Percentiles rank a stretch among this genome's conserved stretches.
Conservation (phyloP, 2,888 invertebrate species). For the Agrochola macilenta region DNA sequence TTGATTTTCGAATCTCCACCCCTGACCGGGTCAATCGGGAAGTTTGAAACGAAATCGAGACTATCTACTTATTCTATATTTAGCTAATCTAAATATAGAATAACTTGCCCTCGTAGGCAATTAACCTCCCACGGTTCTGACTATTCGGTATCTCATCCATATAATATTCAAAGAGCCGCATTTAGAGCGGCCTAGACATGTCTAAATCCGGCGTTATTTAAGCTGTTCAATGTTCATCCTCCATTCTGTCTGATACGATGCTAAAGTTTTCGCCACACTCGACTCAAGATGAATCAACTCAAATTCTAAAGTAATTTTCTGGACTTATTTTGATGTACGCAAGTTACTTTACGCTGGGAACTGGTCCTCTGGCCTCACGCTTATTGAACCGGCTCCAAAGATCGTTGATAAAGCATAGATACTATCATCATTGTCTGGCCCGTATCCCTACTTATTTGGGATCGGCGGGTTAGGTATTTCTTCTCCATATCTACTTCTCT, state of each 20-base stretch:
- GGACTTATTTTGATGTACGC: neutral
- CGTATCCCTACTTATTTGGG: neutral
- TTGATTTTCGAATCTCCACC: too few species aligned
- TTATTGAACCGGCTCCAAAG: neutral
- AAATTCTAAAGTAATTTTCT: neutral
- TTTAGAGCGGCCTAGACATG: neutral
- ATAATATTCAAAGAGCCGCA: slow-evolving; percentile 14
- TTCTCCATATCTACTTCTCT: neutral
- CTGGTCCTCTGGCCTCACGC: neutral
- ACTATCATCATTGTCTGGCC: neutral
- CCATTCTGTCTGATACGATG: neutral
- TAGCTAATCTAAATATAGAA: slow-evolving; percentile 16
- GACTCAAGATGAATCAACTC: neutral
- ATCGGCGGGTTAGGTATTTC: too few species aligned
- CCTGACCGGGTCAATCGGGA: neutral
- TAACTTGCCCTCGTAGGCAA: neutral
- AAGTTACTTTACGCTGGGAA: neutral
- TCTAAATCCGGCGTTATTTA: neutral
- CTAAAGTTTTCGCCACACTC: neutral
- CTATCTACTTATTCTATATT: too few species aligned
- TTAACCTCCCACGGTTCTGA: neutral
- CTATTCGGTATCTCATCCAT: neutral
- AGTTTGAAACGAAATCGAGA: neutral
- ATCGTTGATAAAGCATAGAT: too few species aligned
- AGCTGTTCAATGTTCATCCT: neutral